Base-by-base conservation (phyloP, 2,888 invertebrate genomes). In the Pheosia tremula region DNA sequence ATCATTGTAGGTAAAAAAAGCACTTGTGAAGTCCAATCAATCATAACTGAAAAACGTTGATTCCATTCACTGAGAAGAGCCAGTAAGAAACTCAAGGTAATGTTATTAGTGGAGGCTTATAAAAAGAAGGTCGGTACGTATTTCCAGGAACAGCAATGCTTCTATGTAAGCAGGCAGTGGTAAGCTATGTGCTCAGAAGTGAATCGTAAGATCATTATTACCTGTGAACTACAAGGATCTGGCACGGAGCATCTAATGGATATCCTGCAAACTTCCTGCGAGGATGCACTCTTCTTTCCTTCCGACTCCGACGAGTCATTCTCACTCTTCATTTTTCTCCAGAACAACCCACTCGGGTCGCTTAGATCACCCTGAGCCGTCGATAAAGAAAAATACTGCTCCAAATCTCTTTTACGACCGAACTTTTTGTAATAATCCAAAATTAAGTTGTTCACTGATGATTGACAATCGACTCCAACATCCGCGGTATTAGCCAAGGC, bases 341-440 rank as follows among this genome's bases (percentile, higher is more conserved):
- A 93, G 83, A 92, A 93, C 49, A 81, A 71, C 66, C 93, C 88
- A 13, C 84, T 75, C 0, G 90, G 88, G 69, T 93, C 93, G 68
- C 82, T 85, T 54, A 90, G 81, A 65, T 93, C 92, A 80, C 82
- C 84, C 62, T 91, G 87, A 50, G 91, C 93, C 50, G 93, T 91
- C 9, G 91, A 89, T 70, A 93, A 73, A 53, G 93, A 95, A 85
- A 96, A 95, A 82, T 95, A 96, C 75, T 96, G 96, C 63, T 96
- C 95, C 72, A 96, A 90, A 80, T 96, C 95, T 45, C 95, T 88
- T 77, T 95, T 95, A 71, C 95, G 94, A 1, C 96, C 95, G 86
- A 95, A 96, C 79, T 95, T 95, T 77, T 95, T 93, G 80, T 95
- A 96, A 83, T 96, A 96, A 78, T 96, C 95, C 74, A 96, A 82